Conservation (phyloP, 1,140 invertebrate genomes). For the Delia radicum region DNA sequence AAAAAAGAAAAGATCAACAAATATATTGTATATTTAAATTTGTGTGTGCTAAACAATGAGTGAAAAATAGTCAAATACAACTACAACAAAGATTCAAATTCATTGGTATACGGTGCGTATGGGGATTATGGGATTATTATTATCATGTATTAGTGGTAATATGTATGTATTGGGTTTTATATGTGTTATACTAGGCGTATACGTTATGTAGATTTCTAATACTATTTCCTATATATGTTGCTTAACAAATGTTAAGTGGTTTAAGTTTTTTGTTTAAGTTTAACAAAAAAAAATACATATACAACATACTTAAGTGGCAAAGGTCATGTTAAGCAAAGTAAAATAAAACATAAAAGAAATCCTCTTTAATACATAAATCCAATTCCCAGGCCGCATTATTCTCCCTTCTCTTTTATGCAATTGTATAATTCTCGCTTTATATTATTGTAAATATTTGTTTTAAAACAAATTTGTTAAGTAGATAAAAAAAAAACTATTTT, state of each 20-base stretch:
- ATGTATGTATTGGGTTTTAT: background rate
- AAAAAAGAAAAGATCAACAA: background rate
- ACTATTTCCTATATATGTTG: background rate
- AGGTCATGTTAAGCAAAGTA: background rate
- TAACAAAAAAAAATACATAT: background rate
- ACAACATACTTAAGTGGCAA: background rate
- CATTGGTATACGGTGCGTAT: background rate
- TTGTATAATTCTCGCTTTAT: too few species aligned
- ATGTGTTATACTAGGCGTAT: background rate
- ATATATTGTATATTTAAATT: background rate
- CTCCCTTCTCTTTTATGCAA: too few species aligned
- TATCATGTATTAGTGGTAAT: background rate
- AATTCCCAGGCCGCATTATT: background rate
- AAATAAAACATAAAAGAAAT: background rate
- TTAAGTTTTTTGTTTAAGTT: background rate
- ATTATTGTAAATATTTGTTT: too few species aligned
- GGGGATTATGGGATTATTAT: too few species aligned
- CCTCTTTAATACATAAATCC: too few species aligned
- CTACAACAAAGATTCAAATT: background rate
- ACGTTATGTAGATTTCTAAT: background rate
- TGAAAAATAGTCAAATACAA: background rate
- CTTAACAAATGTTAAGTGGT: background rate
- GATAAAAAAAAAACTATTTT: too few species aligned
- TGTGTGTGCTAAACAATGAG: background rate
- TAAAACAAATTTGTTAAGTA: too few species aligned